Evolutionary conservation across 2,797 vertebrate genomes (phyloP), one percentile per base, ranked within the genome.

Genomic region (Heterohyrax brucei): DNA sequence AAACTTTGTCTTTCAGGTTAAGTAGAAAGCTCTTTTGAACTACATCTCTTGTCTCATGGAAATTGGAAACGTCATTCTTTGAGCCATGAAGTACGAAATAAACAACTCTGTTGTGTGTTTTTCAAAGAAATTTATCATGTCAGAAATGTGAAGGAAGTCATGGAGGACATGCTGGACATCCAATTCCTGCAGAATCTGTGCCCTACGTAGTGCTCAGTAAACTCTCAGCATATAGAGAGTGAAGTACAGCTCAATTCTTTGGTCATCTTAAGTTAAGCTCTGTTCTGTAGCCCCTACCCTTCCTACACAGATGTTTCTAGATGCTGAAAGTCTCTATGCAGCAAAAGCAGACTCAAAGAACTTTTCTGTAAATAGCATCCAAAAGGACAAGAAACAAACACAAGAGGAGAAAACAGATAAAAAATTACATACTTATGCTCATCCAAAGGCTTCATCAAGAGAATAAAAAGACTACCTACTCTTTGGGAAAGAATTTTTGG

Each of bases 121-220:
- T 78, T 87, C 18, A 76, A 73, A 93, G 91, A 87, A 92, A 73
- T 80, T 33, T 56, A 30, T 72, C 24, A 2, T 39, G 16, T 62
- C 44, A 73, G 56, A 5, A 6, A 30, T 30, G 24, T 62, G 66
- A 30, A 80, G n/a, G 53, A 50, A 18, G 84, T 73, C 56, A 16
- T 66, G 44, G 44, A n/a, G 18, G 8, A n/a, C 4, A 0, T 12
- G 5, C 13, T 59, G 28, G 30, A 33, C 18, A 39, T 8, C n/a
- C 39, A 16, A 10, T 70, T 61, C 75, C 18, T 80, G 44, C n/a
- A 64, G 46, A 80, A 80, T 64, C 22, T 87, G 53, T 84, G 72
- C 28, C n/a, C 19, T 10, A 66, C 12, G 5, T n/a, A 50, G 24
- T 50, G 50, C 46, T 85, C 33, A 13, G 24, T 66, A 77, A 61